Percentiles rank a stretch among this genome's conserved stretches.
phyloP scores from a whole-genome alignment of 2,113 vertebrate species.

The Caracal caracal region DNA sequence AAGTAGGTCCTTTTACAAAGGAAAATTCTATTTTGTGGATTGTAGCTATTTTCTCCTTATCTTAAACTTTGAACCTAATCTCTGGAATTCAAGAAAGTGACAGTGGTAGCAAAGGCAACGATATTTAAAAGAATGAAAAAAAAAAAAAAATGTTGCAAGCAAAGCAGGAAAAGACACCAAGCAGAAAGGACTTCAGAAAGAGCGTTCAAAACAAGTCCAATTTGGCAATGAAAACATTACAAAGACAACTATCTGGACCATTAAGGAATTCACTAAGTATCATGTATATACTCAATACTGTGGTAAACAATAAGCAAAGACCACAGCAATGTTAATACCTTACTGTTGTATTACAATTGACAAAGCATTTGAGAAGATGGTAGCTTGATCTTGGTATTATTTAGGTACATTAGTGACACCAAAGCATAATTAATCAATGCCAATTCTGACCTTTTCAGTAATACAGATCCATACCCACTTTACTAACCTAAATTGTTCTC shows the following conservation, averaged over 20 bases:
- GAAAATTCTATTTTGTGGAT: not conserved
- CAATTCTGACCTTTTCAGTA: not conserved
- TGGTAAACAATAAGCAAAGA: not conserved
- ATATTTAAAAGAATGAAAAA: not conserved
- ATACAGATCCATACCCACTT: not conserved
- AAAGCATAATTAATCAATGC: not conserved
- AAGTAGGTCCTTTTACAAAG: not conserved
- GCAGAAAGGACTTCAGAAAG: not conserved
- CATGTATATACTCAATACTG: not conserved
- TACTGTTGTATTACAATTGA: not conserved
- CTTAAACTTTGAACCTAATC: not conserved
- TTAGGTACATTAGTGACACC: not conserved
- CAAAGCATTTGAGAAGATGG: not conserved
- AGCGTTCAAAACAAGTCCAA: not conserved
- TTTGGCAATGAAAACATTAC: not conserved
- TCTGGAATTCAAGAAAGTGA: not conserved
- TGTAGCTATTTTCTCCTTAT: not conserved
- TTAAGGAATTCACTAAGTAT: not conserved
- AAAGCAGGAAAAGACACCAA: not conserved
- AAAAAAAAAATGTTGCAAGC: not conserved
- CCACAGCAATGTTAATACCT: not conserved
- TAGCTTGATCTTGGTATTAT: not conserved
- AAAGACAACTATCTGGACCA: not conserved
- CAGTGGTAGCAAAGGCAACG: not conserved
- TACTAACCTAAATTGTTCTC: not conserved